phyloP scores from a whole-genome alignment of 2,113 vertebrate genomes.

The Aphelocoma coerulescens region DNA sequence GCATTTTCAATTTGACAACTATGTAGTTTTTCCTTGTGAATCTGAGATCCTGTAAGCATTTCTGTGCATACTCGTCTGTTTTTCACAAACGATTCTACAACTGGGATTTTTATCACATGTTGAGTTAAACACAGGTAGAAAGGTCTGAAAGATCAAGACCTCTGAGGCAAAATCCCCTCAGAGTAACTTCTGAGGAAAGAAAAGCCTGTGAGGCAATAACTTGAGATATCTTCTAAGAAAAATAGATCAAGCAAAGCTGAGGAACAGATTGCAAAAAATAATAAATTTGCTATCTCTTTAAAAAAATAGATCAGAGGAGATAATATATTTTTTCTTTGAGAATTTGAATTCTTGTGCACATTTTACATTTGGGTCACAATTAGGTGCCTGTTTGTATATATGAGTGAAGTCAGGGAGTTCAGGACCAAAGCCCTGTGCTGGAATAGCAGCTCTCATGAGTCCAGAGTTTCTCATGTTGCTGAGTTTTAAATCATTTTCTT shows the following conservation, averaged over 20 bases:
- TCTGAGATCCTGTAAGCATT: background rate
- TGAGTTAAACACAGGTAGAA: constrained; percentile 12
- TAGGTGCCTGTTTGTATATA: background rate
- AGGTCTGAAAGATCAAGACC: constrained; percentile 44
- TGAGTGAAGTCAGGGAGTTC: background rate
- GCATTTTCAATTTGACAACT: constrained; percentile 33
- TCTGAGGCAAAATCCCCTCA: background rate
- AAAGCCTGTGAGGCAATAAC: background rate
- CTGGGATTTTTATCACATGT: background rate
- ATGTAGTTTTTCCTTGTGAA: background rate
- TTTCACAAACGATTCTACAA: background rate
- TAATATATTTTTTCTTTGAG: background rate
- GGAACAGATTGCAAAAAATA: background rate
- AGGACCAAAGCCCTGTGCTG: background rate
- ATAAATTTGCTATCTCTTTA: background rate
- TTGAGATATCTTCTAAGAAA: background rate
- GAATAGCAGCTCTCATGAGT: background rate
- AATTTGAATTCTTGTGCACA: background rate
- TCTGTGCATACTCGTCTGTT: background rate
- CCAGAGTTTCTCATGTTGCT: background rate
- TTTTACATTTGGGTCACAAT: background rate
- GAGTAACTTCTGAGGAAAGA: background rate
- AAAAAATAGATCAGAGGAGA: background rate
- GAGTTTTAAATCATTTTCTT: background rate
- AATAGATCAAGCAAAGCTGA: background rate